Evolutionary conservation across 2,797 vertebrate species (phyloP).

Genomic region (Margarornis squamiger): DNA sequence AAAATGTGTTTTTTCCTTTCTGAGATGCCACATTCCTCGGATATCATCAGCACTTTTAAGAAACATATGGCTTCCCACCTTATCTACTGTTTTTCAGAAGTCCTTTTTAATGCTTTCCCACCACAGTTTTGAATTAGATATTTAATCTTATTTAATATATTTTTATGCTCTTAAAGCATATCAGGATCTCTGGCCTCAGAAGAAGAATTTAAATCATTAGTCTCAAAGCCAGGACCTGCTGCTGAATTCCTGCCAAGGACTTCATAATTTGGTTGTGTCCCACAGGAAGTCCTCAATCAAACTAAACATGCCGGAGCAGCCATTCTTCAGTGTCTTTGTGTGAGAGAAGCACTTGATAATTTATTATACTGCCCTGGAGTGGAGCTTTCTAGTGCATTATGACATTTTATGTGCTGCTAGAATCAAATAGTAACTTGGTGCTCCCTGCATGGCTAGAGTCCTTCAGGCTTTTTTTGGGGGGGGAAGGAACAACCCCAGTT

Average conservation of each 20-base stretch:
- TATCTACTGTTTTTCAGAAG: neutral
- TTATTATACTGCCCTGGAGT: neutral
- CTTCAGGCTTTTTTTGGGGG: rapidly evolving
- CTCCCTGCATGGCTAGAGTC: neutral
- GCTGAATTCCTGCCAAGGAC: neutral
- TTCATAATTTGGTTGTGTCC: neutral
- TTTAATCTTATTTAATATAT: neutral
- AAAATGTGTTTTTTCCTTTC: neutral
- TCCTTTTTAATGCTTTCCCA: neutral
- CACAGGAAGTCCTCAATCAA: neutral
- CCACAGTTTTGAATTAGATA: neutral
- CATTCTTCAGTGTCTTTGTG: neutral
- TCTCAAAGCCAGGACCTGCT: neutral
- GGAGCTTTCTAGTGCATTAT: neutral
- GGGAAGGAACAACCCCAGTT: neutral
- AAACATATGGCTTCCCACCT: neutral
- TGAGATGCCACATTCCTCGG: neutral
- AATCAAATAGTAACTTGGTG: neutral
- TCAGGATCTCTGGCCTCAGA: neutral
- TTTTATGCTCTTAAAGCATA: neutral
- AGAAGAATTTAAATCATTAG: neutral
- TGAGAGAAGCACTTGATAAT: neutral
- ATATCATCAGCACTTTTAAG: neutral
- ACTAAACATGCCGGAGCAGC: neutral
- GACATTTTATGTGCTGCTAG: neutral